Evolutionary conservation across 64 coral and sea anemone genomes (phyloP).

Genomic region (Pocillopora damicornis): DNA sequence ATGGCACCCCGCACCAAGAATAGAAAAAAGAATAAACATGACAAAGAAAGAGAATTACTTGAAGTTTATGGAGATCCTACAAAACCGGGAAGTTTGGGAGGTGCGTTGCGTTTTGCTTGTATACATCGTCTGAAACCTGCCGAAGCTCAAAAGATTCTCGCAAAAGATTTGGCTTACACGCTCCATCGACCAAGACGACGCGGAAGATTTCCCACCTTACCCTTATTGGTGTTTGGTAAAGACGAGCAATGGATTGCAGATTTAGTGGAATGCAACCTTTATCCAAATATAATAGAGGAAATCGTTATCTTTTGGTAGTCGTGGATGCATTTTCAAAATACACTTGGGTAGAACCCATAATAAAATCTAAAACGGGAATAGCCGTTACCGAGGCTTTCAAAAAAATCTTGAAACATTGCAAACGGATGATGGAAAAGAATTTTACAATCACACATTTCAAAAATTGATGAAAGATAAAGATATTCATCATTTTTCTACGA

Average conservation of each 20-base stretch:
- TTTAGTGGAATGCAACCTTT: background rate
- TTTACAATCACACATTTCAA: background rate
- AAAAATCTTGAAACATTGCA: background rate
- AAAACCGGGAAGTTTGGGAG: background rate
- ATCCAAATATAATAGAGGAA: background rate
- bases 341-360: background rate
- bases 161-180: background rate
- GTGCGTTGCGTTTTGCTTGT: background rate
- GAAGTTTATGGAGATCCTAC: background rate
- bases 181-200: background rate
- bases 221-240: background rate
- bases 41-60: no score
- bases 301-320: background rate
- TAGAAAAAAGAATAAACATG: no score
- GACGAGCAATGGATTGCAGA: background rate
- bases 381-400: background rate
- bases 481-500: background rate
- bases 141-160: background rate
- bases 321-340: background rate
- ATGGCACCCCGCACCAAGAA: no score
- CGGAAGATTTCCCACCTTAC: constrained; percentile 1
- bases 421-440: constrained; percentile 1
- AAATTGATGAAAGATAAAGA: background rate
- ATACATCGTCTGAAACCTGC: background rate
- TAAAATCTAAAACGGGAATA: background rate